Base-by-base conservation (phyloP, 2,888 invertebrate genomes). In the Margaritifera margaritifera region DNA sequence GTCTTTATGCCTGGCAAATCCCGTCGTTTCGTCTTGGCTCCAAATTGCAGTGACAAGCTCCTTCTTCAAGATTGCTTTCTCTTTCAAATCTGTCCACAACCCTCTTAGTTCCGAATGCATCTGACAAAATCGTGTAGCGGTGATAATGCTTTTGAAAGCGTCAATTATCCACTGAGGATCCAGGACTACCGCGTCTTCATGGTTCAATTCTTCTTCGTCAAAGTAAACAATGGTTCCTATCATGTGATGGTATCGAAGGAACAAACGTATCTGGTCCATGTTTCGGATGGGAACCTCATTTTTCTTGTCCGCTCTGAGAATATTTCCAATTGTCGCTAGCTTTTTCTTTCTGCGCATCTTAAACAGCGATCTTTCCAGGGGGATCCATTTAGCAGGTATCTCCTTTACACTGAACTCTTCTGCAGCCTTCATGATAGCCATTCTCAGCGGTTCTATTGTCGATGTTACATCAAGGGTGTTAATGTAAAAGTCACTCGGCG, bases 121-220 rank as follows among this genome's bases (percentile, higher is more conserved):
- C 31, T 64, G 66, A 62, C 70, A 72, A 54, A 77, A 77, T 24
- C 66, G 56, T 11, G 63, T 70, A 31, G 74, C 72, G 3, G 72
- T 77, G 11, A 77, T 74, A 5, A 77, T 62, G 6, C 70, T 69
- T 53, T 74, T 74, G 60, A 77, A 77, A 11, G 74, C 74, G 61
- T 77, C 72, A 6, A 77, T 77, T 22, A 77, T 77, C 77, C 77
- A 77, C 59, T 77, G 77, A 0, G 74, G 74, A 61, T 77, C 74
- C 8, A 77, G 67, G 11, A 77, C 72, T 3, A 77, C 71, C 18
- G 62, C 69, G 61, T 69, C 71, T 15, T 11, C 42, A 42, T 15
- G 11, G 1, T 61, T 59, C n/a, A 77, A 57, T 42, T 63, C 74
- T n/a, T 70, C 74, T 31, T 72, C 74, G 22, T 76, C 71, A 57